A percentile compares a stretch with the other conserved stretches of the same genome.
phyloP scores from a whole-genome alignment of 2,888 invertebrate genomes.

The Cantharis lateralis region DNA sequence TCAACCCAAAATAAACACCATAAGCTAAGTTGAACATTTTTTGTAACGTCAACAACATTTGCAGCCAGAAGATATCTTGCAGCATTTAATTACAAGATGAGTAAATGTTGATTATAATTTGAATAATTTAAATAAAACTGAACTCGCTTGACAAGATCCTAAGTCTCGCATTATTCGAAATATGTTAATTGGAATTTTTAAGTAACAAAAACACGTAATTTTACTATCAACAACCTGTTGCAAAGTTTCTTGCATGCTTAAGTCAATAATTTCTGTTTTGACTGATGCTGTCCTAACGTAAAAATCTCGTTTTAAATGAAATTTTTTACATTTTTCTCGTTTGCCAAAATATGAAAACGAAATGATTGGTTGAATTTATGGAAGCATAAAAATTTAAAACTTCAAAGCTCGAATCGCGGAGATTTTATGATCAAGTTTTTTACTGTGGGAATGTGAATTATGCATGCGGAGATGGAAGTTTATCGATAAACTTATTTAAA shows the following conservation, averaged over 20 bases:
- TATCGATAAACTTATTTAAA: neutral
- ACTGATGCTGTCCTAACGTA: neutral
- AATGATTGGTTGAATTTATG: neutral
- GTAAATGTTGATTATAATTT: neutral
- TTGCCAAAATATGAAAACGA: neutral
- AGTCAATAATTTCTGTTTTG: neutral
- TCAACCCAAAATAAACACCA: neutral
- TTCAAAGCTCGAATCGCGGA: neutral
- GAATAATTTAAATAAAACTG: neutral
- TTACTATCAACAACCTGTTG: neutral
- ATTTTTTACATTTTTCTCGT: neutral
- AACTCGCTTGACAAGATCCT: neutral
- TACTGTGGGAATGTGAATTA: neutral
- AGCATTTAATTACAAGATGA: neutral
- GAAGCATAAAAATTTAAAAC: neutral
- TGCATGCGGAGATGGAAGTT: neutral
- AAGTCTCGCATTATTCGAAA: neutral
- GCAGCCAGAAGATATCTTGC: neutral
- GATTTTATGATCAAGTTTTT: neutral
- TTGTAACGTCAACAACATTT: neutral
- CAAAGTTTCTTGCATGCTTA: neutral
- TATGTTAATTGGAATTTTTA: neutral
- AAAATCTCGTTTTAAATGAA: neutral
- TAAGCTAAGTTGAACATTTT: neutral
- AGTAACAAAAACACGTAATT: neutral